Conservation (phyloP, 2,113 vertebrate species). For the Pithys albifrons region DNA sequence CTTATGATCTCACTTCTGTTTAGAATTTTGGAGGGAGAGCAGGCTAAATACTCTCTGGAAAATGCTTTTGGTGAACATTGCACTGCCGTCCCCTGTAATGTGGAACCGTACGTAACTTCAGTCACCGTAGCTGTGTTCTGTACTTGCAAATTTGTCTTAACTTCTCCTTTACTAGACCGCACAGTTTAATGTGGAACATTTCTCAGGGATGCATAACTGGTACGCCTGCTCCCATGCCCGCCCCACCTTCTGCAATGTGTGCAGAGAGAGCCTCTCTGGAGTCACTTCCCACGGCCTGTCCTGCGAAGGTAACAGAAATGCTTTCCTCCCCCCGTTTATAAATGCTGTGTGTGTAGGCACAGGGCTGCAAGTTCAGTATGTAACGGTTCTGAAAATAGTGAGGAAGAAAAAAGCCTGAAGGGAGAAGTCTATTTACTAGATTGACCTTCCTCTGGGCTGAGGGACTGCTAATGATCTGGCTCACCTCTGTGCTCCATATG, state of each 20-base stretch:
- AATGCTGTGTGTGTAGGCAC: not conserved
- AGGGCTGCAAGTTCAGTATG: not conserved
- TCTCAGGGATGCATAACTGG: slow-evolving; percentile 99
- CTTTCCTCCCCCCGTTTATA: not conserved
- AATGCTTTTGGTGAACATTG: not conserved
- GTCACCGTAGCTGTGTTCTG: slow-evolving; percentile 57
- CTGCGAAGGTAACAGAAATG: slow-evolving; percentile 86
- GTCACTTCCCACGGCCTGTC: slow-evolving; percentile 98
- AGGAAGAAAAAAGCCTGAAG: not conserved
- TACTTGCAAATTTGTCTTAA: slow-evolving; percentile 80
- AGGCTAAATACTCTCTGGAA: not conserved
- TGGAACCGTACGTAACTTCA: not conserved
- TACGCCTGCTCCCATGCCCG: slow-evolving; percentile 98
- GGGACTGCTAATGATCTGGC: not conserved
- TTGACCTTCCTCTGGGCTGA: not conserved
- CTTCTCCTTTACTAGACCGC: slow-evolving; percentile 90
- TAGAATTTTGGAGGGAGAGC: not conserved
- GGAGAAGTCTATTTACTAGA: not conserved
- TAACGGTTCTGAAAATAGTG: not conserved
- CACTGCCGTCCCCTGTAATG: not conserved
- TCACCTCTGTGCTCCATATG: not conserved
- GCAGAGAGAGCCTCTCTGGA: slow-evolving; percentile 95
- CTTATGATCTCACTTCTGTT: not conserved
- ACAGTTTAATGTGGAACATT: slow-evolving; percentile 99
- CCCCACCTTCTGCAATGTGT: slow-evolving; percentile 98